phyloP scores from a whole-genome alignment of 2,888 invertebrate genomes.

The Drosophila anomelani region DNA sequence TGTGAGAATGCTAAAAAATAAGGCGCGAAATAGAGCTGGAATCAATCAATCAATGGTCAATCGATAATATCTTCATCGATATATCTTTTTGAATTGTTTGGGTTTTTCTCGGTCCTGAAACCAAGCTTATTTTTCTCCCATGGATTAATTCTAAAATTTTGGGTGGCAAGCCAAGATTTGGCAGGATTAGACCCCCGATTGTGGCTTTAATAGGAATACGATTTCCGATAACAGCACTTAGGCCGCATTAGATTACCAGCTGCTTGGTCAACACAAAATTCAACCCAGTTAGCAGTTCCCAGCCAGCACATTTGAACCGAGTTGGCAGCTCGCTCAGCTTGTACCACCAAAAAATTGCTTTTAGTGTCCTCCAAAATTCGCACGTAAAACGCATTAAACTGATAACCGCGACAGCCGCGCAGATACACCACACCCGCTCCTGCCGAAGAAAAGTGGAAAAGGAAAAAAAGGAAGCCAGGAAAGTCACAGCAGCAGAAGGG shows the following conservation, averaged over 20 bases:
- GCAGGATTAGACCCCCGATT: neutral
- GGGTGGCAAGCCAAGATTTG: neutral
- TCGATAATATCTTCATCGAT: neutral
- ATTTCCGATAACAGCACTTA: neutral
- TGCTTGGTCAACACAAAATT: constrained; percentile 3
- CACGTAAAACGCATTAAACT: constrained; percentile 72
- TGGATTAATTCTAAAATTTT: neutral
- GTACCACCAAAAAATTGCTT: constrained; percentile 33
- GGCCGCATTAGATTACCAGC: constrained; percentile 7
- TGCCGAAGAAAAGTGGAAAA: neutral
- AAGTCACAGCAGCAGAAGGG: constrained; percentile 11
- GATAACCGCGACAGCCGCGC: constrained; percentile 18
- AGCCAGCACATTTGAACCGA: neutral
- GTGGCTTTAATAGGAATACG: too few species aligned
- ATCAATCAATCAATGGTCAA: neutral
- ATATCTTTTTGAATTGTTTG: neutral
- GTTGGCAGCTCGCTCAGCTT: constrained; percentile 31
- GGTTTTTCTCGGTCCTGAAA: neutral
- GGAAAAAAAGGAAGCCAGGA: neutral
- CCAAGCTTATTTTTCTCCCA: neutral
- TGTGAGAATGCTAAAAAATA: constrained; percentile 30
- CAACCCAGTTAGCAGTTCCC: constrained; percentile 10
- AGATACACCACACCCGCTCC: neutral
- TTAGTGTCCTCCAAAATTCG: constrained; percentile 43
- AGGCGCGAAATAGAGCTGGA: constrained; percentile 39